phyloP scores from a whole-genome alignment of 2,888 invertebrate genomes.

The Lithophane leautieri region DNA sequence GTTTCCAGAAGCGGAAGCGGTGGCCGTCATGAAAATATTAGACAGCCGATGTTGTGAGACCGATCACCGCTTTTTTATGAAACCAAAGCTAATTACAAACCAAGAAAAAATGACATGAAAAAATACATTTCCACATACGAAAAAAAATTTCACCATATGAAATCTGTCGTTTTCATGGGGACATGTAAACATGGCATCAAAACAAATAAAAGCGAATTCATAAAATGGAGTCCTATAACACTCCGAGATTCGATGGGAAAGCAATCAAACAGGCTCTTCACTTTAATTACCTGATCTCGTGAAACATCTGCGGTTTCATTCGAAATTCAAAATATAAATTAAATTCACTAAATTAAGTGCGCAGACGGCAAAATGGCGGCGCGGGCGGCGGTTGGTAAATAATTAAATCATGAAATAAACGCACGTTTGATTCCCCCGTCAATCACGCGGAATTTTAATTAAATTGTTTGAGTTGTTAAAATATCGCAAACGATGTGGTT shows the following conservation, averaged over 20 bases:
- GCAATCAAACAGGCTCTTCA: conserved; percentile 67
- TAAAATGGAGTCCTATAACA: conserved; percentile 33
- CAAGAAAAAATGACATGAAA: background rate
- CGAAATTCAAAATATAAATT: conserved; percentile 71
- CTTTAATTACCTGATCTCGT: conserved; percentile 77
- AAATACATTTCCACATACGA: no score
- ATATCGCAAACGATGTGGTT: background rate
- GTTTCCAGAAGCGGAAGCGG: no score
- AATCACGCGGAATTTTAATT: conserved; percentile 64
- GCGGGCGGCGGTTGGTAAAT: conserved; percentile 54
- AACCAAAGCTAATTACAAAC: no score
- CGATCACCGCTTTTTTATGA: no score
- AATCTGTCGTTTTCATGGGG: background rate
- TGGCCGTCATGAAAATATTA: no score
- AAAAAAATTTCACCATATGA: background rate
- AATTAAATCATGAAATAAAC: conserved; percentile 64
- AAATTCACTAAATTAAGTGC: conserved; percentile 71
- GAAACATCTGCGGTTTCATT: conserved; percentile 78
- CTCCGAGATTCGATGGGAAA: conserved; percentile 47
- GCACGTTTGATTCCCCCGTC: conserved; percentile 55
- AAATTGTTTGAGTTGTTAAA: conserved; percentile 42
- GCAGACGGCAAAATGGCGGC: conserved; percentile 62
- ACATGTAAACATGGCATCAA: background rate
- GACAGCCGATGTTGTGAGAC: no score
- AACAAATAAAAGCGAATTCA: conserved; percentile 47